These are phyloP conservation scores for Halictus ligatus DNA, from an alignment of 2,888 invertebrate genomes.

Conservation along the genomic window DNA sequence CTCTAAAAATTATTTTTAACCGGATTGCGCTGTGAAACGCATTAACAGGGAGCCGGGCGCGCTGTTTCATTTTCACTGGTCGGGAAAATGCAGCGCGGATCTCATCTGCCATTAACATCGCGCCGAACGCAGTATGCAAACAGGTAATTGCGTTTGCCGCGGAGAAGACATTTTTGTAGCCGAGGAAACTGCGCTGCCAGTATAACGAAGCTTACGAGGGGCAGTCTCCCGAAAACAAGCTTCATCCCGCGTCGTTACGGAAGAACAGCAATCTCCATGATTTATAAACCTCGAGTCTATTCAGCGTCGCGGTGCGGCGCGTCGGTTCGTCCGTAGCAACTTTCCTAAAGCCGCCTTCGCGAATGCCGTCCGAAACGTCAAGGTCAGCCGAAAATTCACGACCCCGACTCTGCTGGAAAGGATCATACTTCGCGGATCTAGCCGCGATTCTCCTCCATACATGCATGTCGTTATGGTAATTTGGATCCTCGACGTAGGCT, in stretches of 20 bases:
- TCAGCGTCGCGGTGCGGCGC: constrained; percentile 8
- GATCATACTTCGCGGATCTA: constrained; percentile 50
- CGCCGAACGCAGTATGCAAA: constrained; percentile 27
- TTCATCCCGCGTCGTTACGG: background rate
- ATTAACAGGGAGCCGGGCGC: background rate
- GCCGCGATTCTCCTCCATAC: constrained; percentile 71
- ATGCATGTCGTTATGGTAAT: constrained; percentile 80
- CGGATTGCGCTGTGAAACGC: background rate
- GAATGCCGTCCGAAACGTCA: constrained; percentile 19
- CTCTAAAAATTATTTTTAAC: background rate
- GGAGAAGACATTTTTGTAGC: background rate
- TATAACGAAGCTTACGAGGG: constrained; percentile 24
- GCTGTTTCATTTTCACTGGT: background rate
- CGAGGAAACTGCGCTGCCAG: background rate
- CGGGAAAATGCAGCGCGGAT: background rate
- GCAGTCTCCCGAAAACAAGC: constrained; percentile 9
- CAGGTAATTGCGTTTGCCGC: constrained; percentile 11
- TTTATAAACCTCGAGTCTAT: constrained; percentile 59
- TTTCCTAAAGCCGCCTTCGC: background rate
- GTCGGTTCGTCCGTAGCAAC: background rate
- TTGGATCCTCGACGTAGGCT: constrained; percentile 60
- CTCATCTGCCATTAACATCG: constrained; percentile 10
- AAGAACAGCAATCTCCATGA: constrained; percentile 41
- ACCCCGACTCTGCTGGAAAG: constrained; percentile 54
- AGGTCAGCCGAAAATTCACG: constrained; percentile 69